Percentiles rank a stretch among this genome's conserved stretches.
Conservation (phyloP, 2,888 invertebrate species). For the Leptopilina syphax region DNA sequence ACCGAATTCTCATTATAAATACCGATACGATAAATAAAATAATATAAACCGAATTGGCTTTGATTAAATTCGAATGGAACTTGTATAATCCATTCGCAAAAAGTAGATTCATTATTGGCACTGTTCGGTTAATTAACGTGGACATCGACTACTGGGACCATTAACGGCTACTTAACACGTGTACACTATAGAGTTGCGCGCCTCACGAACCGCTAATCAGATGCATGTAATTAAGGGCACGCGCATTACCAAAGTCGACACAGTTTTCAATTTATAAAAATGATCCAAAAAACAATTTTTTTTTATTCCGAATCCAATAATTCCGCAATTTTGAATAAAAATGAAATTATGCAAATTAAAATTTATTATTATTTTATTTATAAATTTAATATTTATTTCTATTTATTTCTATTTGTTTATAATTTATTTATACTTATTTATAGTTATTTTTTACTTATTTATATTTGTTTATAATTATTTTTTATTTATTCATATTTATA, state of each 20-base stretch:
- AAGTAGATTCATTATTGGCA: conserved; percentile 55
- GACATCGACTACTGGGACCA: conserved; percentile 51
- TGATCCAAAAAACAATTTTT: neutral
- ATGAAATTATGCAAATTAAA: neutral
- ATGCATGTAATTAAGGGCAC: conserved; percentile 43
- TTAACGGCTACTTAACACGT: conserved; percentile 61
- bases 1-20: conserved; percentile 29
- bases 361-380: too few relatives aligned
- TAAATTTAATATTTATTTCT: neutral
- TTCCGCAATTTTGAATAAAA: neutral
- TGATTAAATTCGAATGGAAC: conserved; percentile 26
- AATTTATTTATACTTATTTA: too few relatives aligned
- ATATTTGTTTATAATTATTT: too few relatives aligned
- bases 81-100: conserved; percentile 37
- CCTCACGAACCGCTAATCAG: conserved; percentile 44
- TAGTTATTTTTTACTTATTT: too few relatives aligned
- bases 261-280: neutral
- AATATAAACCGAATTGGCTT: neutral
- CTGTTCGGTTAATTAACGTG: conserved; percentile 61
- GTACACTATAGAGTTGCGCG: conserved; percentile 44
- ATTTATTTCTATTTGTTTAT: neutral
- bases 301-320: neutral
- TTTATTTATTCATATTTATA: too few relatives aligned
- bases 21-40: neutral
- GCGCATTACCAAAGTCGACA: conserved; percentile 35